These are phyloP conservation scores for Oppia nitens DNA, from an alignment of 1,140 invertebrate genomes.

Conservation along the genomic window DNA sequence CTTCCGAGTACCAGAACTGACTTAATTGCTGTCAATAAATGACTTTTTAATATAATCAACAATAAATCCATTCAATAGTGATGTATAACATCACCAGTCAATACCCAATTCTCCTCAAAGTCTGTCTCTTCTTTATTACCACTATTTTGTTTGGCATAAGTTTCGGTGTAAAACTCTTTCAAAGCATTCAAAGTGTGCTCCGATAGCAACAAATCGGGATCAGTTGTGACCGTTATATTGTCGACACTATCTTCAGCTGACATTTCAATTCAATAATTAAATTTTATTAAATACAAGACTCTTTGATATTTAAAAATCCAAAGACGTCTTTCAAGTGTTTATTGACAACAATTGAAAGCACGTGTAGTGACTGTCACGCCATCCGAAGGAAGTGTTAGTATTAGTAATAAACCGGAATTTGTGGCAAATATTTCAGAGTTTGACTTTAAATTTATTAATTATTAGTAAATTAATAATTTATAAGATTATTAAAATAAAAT, in stretches of 20 bases:
- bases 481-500: too few relatives aligned
- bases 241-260: background rate
- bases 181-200: constrained; percentile 53
- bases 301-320: too few relatives aligned
- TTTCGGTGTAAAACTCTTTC: constrained; percentile 61
- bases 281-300: background rate
- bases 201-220: constrained; percentile 48
- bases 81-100: background rate
- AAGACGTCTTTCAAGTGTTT: too few relatives aligned
- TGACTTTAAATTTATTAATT: too few relatives aligned
- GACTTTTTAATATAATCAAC: constrained; percentile 8
- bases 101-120: constrained; percentile 76
- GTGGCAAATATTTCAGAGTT: too few relatives aligned
- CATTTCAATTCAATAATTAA: background rate
- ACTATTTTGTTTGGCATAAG: constrained; percentile 35
- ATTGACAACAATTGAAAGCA: too few relatives aligned
- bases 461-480: too few relatives aligned
- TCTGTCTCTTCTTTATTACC: constrained; percentile 53
- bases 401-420: too few relatives aligned
- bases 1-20: constrained; percentile 85
- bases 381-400: too few relatives aligned
- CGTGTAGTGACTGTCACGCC: too few relatives aligned
- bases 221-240: constrained; percentile 26
- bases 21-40: constrained; percentile 76
- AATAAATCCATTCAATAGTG: constrained; percentile 10